A percentile compares a stretch with the other conserved stretches of the same genome.
These are phyloP conservation scores for Belgica antarctica DNA, from an alignment of 2,888 invertebrate genomes.

Conservation along the genomic window DNA sequence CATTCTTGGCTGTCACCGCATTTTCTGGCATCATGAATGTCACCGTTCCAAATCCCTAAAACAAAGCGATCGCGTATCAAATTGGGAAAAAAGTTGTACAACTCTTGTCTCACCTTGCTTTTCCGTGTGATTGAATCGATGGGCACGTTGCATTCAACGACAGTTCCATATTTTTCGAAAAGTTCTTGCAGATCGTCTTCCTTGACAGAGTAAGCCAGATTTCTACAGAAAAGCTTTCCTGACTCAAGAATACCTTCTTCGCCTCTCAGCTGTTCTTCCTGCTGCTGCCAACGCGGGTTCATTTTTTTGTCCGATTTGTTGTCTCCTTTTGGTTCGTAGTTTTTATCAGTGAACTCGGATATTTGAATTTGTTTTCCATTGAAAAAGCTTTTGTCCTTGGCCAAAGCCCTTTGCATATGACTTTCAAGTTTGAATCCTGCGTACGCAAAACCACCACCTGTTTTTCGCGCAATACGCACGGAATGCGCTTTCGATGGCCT, in stretches of 20 bases:
- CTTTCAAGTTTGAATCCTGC: slow-evolving; percentile 85
- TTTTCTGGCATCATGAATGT: slow-evolving; percentile 94
- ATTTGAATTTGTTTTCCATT: slow-evolving; percentile 65
- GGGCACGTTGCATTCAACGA: slow-evolving; percentile 85
- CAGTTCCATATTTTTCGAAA: slow-evolving; percentile 82
- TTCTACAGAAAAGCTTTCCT: slow-evolving; percentile 88
- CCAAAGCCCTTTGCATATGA: slow-evolving; percentile 73
- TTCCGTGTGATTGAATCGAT: slow-evolving; percentile 78
- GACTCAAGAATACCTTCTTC: slow-evolving; percentile 84
- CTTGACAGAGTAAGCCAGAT: slow-evolving; percentile 80
- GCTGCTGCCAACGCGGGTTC: slow-evolving; percentile 61
- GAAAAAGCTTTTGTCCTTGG: slow-evolving; percentile 82
- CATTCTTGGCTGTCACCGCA: slow-evolving; percentile 82
- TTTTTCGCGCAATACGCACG: slow-evolving; percentile 71
- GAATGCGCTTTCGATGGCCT: slow-evolving; percentile 75
- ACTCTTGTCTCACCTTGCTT: slow-evolving; percentile 62
- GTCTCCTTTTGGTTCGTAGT: slow-evolving; percentile 50
- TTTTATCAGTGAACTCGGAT: slow-evolving; percentile 57
- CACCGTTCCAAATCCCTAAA: slow-evolving; percentile 80
- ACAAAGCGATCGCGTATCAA: too few species aligned
- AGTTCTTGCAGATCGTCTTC: slow-evolving; percentile 80
- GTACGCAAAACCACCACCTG: slow-evolving; percentile 78
- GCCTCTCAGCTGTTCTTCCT: slow-evolving; percentile 63
- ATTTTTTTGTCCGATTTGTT: slow-evolving; percentile 47
- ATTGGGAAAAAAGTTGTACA: neutral